These are phyloP conservation scores for Aethina tumida DNA, from an alignment of 1,140 invertebrate genomes.

Conservation along the genomic window DNA sequence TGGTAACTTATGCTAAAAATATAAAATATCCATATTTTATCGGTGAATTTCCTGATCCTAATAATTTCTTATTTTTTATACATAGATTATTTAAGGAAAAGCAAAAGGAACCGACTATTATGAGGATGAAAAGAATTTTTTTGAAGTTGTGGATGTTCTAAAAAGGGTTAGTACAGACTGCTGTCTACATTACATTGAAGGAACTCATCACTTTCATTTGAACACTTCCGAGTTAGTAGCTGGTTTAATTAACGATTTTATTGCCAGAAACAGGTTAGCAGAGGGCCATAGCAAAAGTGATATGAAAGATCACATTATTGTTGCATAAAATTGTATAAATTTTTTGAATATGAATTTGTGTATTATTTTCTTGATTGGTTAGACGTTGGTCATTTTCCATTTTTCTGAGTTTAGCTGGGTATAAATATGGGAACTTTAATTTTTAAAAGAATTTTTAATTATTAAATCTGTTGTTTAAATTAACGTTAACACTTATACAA, in stretches of 20 bases:
- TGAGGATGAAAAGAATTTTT: constrained; percentile 42
- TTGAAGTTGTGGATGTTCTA: constrained; percentile 38
- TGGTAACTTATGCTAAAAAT: constrained; percentile 25
- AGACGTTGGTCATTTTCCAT: no score
- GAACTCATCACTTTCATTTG: constrained; percentile 53
- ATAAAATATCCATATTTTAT: constrained; percentile 2
- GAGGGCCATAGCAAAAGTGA: constrained; percentile 19
- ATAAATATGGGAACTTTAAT: no score
- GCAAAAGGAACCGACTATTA: neutral
- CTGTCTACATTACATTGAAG: constrained; percentile 44
- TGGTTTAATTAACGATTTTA: constrained; percentile 38
- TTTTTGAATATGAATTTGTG: no score
- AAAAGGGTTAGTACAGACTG: constrained; percentile 35
- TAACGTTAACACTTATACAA: no score
- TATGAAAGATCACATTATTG: constrained; percentile 20
- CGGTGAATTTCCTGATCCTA: no score
- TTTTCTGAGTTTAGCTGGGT: no score
- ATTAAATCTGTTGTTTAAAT: no score
- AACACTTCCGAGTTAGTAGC: constrained; percentile 45
- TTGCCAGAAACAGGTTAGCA: constrained; percentile 18
- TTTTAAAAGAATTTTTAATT: no score
- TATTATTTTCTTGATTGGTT: no score
- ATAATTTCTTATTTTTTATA: no score
- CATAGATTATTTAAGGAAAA: no score
- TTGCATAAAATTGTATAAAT: no score